Percentiles rank a stretch among this genome's conserved stretches.
These are phyloP conservation scores for Encarsia formosa DNA, from an alignment of 2,888 invertebrate species.

Conservation along the genomic window DNA sequence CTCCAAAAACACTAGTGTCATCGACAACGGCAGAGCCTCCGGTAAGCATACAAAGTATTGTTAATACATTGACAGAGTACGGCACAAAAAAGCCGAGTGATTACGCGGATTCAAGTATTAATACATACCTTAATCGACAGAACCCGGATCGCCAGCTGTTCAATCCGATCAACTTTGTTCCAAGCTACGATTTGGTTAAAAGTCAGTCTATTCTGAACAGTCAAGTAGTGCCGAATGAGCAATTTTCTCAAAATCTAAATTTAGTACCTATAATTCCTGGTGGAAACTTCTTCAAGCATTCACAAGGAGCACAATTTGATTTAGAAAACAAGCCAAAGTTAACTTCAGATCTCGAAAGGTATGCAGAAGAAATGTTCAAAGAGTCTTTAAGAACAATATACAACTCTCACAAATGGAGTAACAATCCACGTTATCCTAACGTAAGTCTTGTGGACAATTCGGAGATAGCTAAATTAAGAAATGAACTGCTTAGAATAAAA, in stretches of 20 bases:
- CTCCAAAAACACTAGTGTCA: conserved; percentile 34
- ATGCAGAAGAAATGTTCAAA: conserved; percentile 49
- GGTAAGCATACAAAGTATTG: conserved; percentile 36
- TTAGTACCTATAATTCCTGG: conserved; percentile 44
- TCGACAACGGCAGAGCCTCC: conserved; percentile 31
- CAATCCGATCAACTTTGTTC: conserved; percentile 48
- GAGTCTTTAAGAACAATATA: conserved; percentile 48
- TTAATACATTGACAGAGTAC: conserved; percentile 39
- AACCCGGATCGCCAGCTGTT: conserved; percentile 35
- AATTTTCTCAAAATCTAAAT: conserved; percentile 38
- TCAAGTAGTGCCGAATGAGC: conserved; percentile 33
- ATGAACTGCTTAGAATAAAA: conserved; percentile 40
- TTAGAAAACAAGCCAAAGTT: conserved; percentile 41
- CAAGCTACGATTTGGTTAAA: conserved; percentile 43
- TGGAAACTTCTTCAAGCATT: conserved; percentile 44
- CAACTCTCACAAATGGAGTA: conserved; percentile 49
- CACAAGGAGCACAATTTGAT: conserved; percentile 35
- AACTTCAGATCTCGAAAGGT: conserved; percentile 42
- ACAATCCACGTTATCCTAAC: conserved; percentile 36
- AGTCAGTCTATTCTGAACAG: conserved; percentile 42
- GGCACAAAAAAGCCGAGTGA: conserved; percentile 33
- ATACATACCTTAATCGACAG: conserved; percentile 23
- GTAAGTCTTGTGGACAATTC: conserved; percentile 35
- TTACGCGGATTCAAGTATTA: conserved; percentile 22
- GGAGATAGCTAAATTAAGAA: conserved; percentile 39